phyloP scores from a whole-genome alignment of 2,113 vertebrate genomes.

The Condylura cristata region DNA sequence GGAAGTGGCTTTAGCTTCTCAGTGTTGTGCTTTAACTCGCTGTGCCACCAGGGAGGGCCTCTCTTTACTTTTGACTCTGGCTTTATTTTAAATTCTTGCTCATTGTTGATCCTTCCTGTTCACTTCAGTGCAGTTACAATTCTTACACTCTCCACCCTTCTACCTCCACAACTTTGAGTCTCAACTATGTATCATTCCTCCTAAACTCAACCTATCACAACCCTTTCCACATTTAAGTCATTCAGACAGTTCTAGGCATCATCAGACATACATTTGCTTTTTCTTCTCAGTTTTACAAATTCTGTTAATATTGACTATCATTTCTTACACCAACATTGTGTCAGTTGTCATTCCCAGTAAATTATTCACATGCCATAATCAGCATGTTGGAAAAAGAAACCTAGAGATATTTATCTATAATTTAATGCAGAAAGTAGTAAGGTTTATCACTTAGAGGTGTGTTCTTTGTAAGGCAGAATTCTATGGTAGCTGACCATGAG shows the following conservation, averaged over 20 bases:
- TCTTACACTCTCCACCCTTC: background rate
- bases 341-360: background rate
- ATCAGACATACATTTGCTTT: background rate
- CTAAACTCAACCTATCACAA: background rate
- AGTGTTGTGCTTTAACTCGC: too few species aligned
- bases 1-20: too few species aligned
- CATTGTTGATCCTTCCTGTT: background rate
- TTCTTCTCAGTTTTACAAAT: background rate
- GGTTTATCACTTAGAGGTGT: background rate
- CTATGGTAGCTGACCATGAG: background rate
- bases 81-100: background rate
- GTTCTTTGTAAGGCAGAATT: background rate
- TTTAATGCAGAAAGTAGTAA: background rate
- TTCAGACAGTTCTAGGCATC: background rate
- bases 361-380: background rate
- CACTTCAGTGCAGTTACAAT: background rate
- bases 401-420: background rate
- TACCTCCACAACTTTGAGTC: background rate
- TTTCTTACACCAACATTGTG: background rate
- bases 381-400: background rate
- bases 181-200: background rate
- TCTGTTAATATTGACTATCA: background rate
- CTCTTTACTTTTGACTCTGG: background rate
- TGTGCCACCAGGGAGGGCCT: too few species aligned
- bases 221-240: background rate